These are phyloP conservation scores for Amphiura filiformis DNA, from an alignment of 35 echinoderm and acorn worm genomes.

Conservation along the genomic window DNA sequence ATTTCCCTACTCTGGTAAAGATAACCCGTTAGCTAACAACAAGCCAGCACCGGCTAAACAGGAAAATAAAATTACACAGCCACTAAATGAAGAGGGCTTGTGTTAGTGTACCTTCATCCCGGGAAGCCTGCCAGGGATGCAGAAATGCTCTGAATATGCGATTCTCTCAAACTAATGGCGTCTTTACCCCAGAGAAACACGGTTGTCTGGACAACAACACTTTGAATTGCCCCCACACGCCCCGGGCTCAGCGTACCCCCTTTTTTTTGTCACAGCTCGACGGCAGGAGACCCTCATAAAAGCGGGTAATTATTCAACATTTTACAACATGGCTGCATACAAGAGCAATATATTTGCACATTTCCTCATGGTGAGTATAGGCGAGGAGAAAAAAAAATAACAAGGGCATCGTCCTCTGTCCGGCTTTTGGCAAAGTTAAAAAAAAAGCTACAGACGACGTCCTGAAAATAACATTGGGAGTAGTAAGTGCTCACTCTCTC, in stretches of 20 bases:
- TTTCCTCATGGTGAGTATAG: background rate
- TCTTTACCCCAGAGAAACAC: slow-evolving; percentile 13
- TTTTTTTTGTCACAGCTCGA: slow-evolving; percentile 6
- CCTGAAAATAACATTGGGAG: background rate
- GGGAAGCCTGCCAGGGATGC: background rate
- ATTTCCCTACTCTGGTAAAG: background rate
- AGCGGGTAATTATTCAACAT: slow-evolving; percentile 11
- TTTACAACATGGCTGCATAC: slow-evolving; percentile 1
- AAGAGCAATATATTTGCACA: slow-evolving; percentile 9
- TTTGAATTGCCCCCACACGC: slow-evolving; percentile 13
- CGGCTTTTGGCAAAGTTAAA: background rate
- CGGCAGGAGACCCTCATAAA: background rate
- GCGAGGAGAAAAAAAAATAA: background rate
- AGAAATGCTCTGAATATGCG: slow-evolving; percentile 8
- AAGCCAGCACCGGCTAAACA: slow-evolving; percentile 1
- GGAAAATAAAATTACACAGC: slow-evolving; percentile 7
- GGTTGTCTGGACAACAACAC: slow-evolving; percentile 6
- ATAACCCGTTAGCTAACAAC: background rate
- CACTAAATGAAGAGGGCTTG: slow-evolving; percentile 11
- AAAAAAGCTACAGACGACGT: background rate
- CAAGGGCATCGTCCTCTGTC: slow-evolving; percentile 5
- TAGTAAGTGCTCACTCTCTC: background rate
- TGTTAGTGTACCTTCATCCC: background rate
- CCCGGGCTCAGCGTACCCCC: background rate
- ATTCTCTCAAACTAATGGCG: slow-evolving; percentile 6